These are phyloP conservation scores for Drosophila flavopinicola DNA, from an alignment of 2,888 invertebrate species.

Conservation along the genomic window DNA sequence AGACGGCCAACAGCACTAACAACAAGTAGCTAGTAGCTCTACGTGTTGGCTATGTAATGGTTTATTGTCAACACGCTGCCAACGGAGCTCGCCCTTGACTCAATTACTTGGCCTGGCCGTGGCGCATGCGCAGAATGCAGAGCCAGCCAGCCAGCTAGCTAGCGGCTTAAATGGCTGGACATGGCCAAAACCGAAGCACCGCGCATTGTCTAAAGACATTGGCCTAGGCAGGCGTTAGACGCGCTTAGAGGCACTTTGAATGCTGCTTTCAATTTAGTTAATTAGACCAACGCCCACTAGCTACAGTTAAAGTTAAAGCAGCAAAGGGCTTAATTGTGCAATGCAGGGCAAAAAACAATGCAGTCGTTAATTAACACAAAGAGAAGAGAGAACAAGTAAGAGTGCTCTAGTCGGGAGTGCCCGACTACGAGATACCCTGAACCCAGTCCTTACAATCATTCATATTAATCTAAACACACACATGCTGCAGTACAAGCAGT, in stretches of 20 bases:
- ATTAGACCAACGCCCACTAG: conserved; percentile 37
- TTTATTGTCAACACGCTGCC: conserved; percentile 60
- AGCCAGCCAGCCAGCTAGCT: too few species aligned
- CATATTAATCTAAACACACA: too few species aligned
- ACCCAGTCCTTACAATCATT: too few species aligned
- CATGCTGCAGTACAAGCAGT: too few species aligned
- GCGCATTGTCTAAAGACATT: conserved; percentile 26
- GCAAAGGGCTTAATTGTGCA: conserved; percentile 10
- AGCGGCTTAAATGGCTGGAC: conserved; percentile 30
- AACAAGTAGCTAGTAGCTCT: conserved; percentile 18
- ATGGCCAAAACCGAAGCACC: conserved; percentile 21
- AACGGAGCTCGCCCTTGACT: conserved; percentile 69
- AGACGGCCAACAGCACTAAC: conserved; percentile 6
- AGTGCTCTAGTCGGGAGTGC: too few species aligned
- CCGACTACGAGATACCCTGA: too few species aligned
- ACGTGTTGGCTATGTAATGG: conserved; percentile 64
- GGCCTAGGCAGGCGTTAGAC: conserved; percentile 29
- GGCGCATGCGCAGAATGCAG: conserved; percentile 70
- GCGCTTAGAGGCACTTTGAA: too few species aligned
- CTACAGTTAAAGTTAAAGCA: background rate
- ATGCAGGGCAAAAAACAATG: conserved; percentile 24
- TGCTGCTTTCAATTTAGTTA: conserved; percentile 27
- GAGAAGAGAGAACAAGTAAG: conserved; percentile 4
- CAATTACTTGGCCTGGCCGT: conserved; percentile 70
- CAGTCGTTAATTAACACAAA: conserved; percentile 48